These are phyloP conservation scores for Caenorhabditis sp. DNA, from an alignment of 2,888 invertebrate genomes.

Conservation along the genomic window DNA sequence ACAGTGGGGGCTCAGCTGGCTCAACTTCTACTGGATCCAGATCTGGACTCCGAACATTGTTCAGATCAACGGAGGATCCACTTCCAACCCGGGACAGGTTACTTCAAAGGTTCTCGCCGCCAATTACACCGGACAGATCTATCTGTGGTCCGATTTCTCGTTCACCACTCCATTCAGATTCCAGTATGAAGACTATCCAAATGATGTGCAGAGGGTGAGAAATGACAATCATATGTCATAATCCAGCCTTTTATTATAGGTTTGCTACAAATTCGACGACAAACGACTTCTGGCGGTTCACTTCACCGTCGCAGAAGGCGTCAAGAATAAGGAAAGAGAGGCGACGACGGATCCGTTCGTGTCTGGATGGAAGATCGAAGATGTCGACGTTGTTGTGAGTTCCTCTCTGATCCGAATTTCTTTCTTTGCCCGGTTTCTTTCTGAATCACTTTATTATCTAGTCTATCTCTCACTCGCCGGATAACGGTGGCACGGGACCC, in stretches of 20 bases:
- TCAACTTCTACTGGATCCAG: slow-evolving; percentile 79
- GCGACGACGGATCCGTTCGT: slow-evolving; percentile 76
- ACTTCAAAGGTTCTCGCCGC: slow-evolving; percentile 79
- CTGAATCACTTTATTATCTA: too few species aligned
- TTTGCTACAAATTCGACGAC: slow-evolving; percentile 79
- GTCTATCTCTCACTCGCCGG: slow-evolving; percentile 48
- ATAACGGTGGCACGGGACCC: slow-evolving; percentile 44
- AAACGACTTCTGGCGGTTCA: slow-evolving; percentile 78
- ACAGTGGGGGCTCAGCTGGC: slow-evolving; percentile 79
- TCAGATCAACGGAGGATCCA: slow-evolving; percentile 74
- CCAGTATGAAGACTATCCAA: slow-evolving; percentile 77
- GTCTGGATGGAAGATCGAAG: slow-evolving; percentile 77
- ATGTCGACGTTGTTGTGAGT: slow-evolving; percentile 74
- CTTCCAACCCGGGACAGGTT: slow-evolving; percentile 72
- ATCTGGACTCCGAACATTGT: slow-evolving; percentile 78
- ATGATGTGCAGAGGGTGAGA: slow-evolving; percentile 73
- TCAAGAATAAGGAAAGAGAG: slow-evolving; percentile 72
- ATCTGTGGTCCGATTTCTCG: slow-evolving; percentile 76
- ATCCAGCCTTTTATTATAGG: slow-evolving; percentile 33
- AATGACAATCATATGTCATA: background rate
- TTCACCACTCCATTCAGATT: slow-evolving; percentile 77
- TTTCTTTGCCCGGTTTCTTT: too few species aligned
- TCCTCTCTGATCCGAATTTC: background rate
- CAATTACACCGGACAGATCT: slow-evolving; percentile 79
- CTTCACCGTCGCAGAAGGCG: slow-evolving; percentile 73